These are phyloP conservation scores for Brachycybe producta DNA, from an alignment of 2,888 invertebrate genomes.

Conservation along the genomic window DNA sequence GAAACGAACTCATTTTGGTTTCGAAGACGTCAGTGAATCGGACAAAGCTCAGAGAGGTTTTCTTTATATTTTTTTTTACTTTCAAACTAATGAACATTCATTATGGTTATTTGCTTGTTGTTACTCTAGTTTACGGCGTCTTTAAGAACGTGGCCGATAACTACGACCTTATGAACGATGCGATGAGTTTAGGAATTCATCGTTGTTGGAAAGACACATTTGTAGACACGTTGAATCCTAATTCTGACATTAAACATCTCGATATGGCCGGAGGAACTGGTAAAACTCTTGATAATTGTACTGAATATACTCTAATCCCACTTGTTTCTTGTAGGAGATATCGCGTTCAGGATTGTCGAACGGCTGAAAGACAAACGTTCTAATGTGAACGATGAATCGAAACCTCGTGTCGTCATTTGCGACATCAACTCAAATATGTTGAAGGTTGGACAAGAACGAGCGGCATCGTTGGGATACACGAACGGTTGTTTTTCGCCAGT, in stretches of 20 bases:
- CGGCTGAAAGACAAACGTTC: constrained; percentile 24
- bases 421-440: constrained; percentile 92
- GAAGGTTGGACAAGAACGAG: constrained; percentile 69
- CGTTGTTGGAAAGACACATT: constrained; percentile 94
- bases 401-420: constrained; percentile 38
- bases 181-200: constrained; percentile 90
- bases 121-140: constrained; percentile 66
- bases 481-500: too few species aligned
- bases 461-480: constrained; percentile 46
- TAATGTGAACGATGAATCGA: neutral
- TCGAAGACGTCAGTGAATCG: neutral
- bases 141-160: constrained; percentile 86
- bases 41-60: neutral
- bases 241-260: constrained; percentile 58
- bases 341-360: constrained; percentile 67
- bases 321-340: constrained; percentile 53
- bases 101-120: neutral
- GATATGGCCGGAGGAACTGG: constrained; percentile 99
- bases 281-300: constrained; percentile 27
- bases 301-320: constrained; percentile 6
- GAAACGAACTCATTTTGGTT: neutral
- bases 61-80: neutral
- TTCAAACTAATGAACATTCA: neutral
- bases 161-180: constrained; percentile 97
- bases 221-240: constrained; percentile 61